phyloP scores from a whole-genome alignment of 2,113 vertebrate genomes.

The Sylvilagus bachmani region DNA sequence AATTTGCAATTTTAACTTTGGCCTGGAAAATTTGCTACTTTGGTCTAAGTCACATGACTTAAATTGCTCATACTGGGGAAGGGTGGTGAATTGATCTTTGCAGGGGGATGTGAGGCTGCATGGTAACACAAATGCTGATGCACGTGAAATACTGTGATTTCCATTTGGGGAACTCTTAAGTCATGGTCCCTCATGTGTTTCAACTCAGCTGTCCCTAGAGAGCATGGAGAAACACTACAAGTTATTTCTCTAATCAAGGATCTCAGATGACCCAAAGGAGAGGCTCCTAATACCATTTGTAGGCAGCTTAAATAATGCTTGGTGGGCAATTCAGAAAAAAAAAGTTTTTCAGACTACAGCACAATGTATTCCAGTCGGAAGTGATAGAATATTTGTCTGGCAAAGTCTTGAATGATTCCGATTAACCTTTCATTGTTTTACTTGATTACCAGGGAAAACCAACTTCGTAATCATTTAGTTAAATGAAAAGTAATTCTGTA shows the following conservation, averaged over 20 bases:
- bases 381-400: neutral
- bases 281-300: neutral
- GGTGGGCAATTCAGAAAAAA: neutral
- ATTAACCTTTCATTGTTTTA: constrained; percentile 21
- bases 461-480: neutral
- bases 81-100: neutral
- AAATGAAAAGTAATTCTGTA: neutral
- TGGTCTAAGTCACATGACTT: neutral
- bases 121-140: neutral
- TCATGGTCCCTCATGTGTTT: neutral
- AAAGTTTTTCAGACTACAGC: neutral
- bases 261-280: neutral
- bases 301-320: neutral
- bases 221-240: constrained; percentile 32
- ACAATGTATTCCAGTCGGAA: neutral
- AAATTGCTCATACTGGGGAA: neutral
- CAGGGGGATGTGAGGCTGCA: accelerated
- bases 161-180: neutral
- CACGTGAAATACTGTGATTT: neutral
- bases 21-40: neutral
- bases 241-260: constrained; percentile 35
- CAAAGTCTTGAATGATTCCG: neutral
- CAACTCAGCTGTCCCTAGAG: constrained; percentile 39
- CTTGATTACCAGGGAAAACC: neutral
- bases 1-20: neutral